A percentile compares a stretch with the other conserved stretches of the same genome.
phyloP scores from a whole-genome alignment of 2,797 vertebrate species.

The Distichodus sexfasciatus region DNA sequence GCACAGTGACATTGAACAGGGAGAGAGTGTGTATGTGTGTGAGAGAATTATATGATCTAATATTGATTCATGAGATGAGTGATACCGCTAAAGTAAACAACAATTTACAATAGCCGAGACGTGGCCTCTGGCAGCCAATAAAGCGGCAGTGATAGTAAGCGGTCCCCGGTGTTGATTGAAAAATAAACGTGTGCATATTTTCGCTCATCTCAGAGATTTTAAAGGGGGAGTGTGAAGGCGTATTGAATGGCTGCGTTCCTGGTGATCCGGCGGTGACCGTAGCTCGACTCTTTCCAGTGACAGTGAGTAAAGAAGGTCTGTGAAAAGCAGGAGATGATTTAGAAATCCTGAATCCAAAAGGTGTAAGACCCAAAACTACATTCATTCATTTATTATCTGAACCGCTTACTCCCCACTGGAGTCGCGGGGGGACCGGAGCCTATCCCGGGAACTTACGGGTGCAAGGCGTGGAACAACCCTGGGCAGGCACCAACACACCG shows the following conservation, averaged over 20 bases:
- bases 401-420: no score
- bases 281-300: background rate
- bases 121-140: slow-evolving; percentile 23
- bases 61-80: slow-evolving; percentile 38
- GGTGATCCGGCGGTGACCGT: background rate
- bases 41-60: slow-evolving; percentile 31
- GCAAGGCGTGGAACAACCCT: no score
- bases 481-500: no score
- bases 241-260: background rate
- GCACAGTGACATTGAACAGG: slow-evolving; percentile 13
- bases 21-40: background rate
- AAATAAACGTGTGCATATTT: slow-evolving; percentile 5
- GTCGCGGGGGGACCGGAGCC: no score
- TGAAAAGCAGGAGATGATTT: no score
- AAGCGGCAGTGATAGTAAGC: slow-evolving; percentile 4
- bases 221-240: background rate
- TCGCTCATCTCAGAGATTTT: background rate
- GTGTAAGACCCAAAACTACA: no score
- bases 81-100: slow-evolving; percentile 26
- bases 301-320: background rate
- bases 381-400: no score
- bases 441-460: no score
- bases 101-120: slow-evolving; percentile 18
- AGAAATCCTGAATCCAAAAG: no score
- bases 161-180: slow-evolving; percentile 7